phyloP scores from a whole-genome alignment of 2,113 vertebrate species.

The Panthera tigris region DNA sequence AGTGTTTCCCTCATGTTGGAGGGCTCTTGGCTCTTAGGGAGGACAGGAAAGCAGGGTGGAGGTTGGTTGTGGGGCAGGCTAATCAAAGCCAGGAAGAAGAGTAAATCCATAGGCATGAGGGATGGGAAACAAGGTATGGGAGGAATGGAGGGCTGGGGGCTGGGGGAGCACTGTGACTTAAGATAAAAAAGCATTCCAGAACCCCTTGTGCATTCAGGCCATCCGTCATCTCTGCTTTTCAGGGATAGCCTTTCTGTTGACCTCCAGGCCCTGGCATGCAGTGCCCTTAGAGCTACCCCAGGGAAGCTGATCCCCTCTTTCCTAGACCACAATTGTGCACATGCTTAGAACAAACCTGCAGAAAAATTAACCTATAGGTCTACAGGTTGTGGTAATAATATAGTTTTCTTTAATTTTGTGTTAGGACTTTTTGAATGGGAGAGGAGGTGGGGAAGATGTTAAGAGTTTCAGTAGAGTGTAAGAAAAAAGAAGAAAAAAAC shows the following conservation, averaged over 20 bases:
- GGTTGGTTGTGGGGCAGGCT: slow-evolving; percentile 58
- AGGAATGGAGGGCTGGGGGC: slow-evolving; percentile 46
- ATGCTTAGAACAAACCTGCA: neutral
- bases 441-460: neutral
- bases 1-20: slow-evolving; percentile 56
- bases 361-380: neutral
- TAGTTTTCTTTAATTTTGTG: neutral
- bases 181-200: slow-evolving; percentile 73
- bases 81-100: slow-evolving; percentile 74
- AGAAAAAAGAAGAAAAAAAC: neutral
- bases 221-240: slow-evolving; percentile 69
- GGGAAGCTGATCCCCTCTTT: neutral
- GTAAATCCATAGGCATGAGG: slow-evolving; percentile 58
- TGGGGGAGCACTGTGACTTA: slow-evolving; percentile 16
- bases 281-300: neutral
- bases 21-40: slow-evolving; percentile 52
- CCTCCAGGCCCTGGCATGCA: slow-evolving; percentile 13
- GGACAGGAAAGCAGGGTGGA: slow-evolving; percentile 66
- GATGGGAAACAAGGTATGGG: slow-evolving; percentile 56
- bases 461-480: neutral
- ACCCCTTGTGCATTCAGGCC: slow-evolving; percentile 30
- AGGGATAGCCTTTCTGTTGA: slow-evolving; percentile 55
- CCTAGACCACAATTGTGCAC: slow-evolving; percentile 2
- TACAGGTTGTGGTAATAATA: neutral
- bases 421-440: neutral